Percentiles rank a stretch among this genome's conserved stretches.
phyloP scores from a whole-genome alignment of 2,113 vertebrate species.

The Psettodes erumei region DNA sequence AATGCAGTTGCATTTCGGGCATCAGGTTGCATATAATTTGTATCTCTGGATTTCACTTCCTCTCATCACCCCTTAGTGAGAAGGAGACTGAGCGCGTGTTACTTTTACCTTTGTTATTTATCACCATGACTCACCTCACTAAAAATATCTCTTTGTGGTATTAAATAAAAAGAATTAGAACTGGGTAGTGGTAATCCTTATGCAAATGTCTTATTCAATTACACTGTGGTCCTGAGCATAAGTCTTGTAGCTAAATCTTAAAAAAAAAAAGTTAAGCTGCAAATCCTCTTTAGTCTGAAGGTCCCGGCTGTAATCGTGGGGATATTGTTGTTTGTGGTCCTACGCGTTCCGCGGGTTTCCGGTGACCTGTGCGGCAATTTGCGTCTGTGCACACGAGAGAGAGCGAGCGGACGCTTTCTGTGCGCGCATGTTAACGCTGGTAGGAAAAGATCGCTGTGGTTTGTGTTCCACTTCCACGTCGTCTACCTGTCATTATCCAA shows the following conservation, averaged over 20 bases:
- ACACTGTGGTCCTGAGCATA: constrained; percentile 80
- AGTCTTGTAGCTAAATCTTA: constrained; percentile 85
- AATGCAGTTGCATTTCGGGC: constrained; percentile 8
- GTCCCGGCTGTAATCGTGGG: constrained; percentile 79
- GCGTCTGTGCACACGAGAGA: background rate
- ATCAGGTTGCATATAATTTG: constrained; percentile 12
- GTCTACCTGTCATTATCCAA: constrained; percentile 46
- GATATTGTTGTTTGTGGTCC: constrained; percentile 84
- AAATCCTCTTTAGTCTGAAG: constrained; percentile 86
- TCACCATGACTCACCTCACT: constrained; percentile 56
- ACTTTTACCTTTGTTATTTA: constrained; percentile 49
- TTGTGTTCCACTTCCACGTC: constrained; percentile 51
- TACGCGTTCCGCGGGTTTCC: constrained; percentile 79
- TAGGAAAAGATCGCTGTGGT: constrained; percentile 63
- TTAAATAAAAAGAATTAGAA: constrained; percentile 78
- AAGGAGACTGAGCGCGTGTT: constrained; percentile 1
- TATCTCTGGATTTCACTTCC: constrained; percentile 35
- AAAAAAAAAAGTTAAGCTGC: constrained; percentile 86
- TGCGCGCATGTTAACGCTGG: constrained; percentile 46
- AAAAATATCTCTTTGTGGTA: constrained; percentile 63
- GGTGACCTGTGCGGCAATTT: constrained; percentile 70
- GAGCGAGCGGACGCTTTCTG: constrained; percentile 10
- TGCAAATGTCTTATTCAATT: constrained; percentile 86
- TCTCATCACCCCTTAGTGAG: constrained; percentile 15
- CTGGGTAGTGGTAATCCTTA: constrained; percentile 76